Conservation (phyloP, 2,797 vertebrate species). For the Toxotes lorentzi region DNA sequence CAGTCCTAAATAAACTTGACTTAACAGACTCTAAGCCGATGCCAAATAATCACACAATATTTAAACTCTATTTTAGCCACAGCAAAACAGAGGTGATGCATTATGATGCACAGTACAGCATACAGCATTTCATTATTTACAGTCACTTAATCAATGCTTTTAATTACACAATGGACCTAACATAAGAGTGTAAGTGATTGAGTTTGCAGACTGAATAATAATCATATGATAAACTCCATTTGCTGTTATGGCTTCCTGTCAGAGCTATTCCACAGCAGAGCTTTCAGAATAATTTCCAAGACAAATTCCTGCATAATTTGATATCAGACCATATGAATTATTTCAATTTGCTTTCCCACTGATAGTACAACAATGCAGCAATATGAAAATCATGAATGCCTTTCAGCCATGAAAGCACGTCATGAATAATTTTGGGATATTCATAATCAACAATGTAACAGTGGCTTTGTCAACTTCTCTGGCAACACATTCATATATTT, state of each 20-base stretch:
- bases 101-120: constrained; percentile 33
- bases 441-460: constrained; percentile 16
- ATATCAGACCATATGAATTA: constrained; percentile 45
- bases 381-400: constrained; percentile 31
- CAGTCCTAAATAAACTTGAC: constrained; percentile 21
- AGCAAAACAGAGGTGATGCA: constrained; percentile 28
- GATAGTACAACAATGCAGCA: constrained; percentile 35
- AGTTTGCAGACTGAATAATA: constrained; percentile 52
- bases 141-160: constrained; percentile 65
- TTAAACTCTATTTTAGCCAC: constrained; percentile 31
- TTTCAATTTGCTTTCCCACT: constrained; percentile 30
- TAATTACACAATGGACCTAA: constrained; percentile 65
- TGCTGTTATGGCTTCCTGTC: constrained; percentile 55
- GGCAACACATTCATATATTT: constrained; percentile 29
- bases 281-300: constrained; percentile 55
- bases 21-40: constrained; percentile 16
- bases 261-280: constrained; percentile 20
- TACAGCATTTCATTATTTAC: constrained; percentile 54
- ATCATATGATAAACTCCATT: constrained; percentile 43
- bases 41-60: constrained; percentile 36
- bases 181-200: constrained; percentile 55
- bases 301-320: constrained; percentile 53
- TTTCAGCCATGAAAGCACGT: constrained; percentile 28
- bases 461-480: constrained; percentile 28
- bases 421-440: constrained; percentile 32